Percentiles rank a stretch among this genome's conserved stretches.
Evolutionary conservation across 37 sponge, comb jelly and placozoan species (phyloP).

Genomic region (Ianthella basta): DNA sequence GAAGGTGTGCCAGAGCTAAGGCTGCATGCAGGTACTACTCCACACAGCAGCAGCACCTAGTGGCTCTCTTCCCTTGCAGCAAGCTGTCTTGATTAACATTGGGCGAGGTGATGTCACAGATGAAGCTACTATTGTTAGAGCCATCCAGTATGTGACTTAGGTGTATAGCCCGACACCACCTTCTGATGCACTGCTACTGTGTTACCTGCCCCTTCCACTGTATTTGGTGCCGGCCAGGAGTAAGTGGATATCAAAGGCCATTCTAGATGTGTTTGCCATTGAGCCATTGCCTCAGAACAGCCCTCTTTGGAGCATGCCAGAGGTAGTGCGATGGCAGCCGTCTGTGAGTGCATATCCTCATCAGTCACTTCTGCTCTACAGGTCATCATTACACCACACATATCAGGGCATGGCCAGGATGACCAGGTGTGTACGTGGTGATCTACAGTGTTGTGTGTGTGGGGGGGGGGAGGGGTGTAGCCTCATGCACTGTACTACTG

Average conservation of each 20-base stretch:
- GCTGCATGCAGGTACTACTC: not conserved
- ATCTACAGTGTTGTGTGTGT: not conserved
- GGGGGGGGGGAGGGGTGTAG: too few relatives aligned
- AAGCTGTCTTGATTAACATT: constrained; percentile 65
- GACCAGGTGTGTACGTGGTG: constrained; percentile 33
- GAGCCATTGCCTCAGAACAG: constrained; percentile 60
- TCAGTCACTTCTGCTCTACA: constrained; percentile 5
- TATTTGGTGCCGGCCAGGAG: not conserved
- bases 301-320: constrained; percentile 52
- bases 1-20: constrained; percentile 25
- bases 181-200: too few relatives aligned
- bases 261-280: constrained; percentile 57
- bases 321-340: constrained; percentile 15
- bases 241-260: constrained; percentile 56
- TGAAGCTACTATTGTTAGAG: constrained; percentile 34
- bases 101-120: constrained; percentile 51
- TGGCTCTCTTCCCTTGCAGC: constrained; percentile 7
- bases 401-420: constrained; percentile 7
- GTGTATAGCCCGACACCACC: not conserved
- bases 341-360: too few relatives aligned
- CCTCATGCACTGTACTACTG: too few relatives aligned
- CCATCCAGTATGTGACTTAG: constrained; percentile 34
- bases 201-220: not conserved
- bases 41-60: not conserved
- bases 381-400: constrained; percentile 57